These are phyloP conservation scores for Morinoia aosen DNA, from an alignment of 2,888 invertebrate species.

Conservation along the genomic window DNA sequence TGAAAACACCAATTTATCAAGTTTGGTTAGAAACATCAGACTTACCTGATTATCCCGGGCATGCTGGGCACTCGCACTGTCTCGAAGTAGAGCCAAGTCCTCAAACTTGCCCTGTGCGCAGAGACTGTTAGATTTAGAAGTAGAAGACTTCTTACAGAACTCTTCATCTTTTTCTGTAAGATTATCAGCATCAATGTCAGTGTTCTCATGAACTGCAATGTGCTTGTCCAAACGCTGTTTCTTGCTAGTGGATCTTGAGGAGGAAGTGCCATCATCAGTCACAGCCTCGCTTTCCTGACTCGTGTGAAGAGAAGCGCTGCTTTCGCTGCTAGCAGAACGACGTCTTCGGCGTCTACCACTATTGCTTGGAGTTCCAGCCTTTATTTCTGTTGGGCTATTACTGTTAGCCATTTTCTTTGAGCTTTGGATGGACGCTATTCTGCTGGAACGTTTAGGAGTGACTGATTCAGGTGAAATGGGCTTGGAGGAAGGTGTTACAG, in stretches of 20 bases:
- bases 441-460: constrained; percentile 21
- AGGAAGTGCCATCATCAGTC: neutral
- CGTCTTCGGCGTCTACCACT: neutral
- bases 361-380: neutral
- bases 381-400: neutral
- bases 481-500: neutral
- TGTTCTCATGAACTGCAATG: neutral
- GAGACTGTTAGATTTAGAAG: neutral
- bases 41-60: neutral
- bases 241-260: neutral
- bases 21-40: neutral
- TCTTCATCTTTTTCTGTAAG: neutral
- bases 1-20: neutral
- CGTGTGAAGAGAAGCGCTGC: neutral
- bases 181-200: neutral
- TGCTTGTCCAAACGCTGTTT: neutral
- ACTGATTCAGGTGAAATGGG: neutral
- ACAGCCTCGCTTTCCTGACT: neutral
- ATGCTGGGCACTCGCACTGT: neutral
- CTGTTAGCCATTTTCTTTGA: neutral
- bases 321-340: constrained; percentile 10
- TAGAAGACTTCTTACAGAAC: neutral
- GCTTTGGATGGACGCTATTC: constrained; percentile 31
- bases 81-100: neutral
- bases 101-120: neutral